Base-by-base conservation (phyloP, 2,888 invertebrate species). In the Epistrophe grossulariae region DNA sequence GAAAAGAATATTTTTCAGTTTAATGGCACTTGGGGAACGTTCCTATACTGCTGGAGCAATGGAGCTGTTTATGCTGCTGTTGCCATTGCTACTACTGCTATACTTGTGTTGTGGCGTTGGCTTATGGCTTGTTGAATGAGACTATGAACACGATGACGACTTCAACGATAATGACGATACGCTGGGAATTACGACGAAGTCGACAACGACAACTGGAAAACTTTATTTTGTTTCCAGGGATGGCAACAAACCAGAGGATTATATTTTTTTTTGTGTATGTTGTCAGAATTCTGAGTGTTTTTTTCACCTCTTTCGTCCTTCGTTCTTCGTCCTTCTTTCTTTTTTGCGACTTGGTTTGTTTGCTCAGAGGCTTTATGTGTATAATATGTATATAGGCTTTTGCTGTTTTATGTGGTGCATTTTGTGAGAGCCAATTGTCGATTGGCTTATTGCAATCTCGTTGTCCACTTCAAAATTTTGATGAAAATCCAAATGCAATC, bases 361-460 rank as follows among this genome's bases (percentile, higher is more conserved):
- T 76, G 28, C 55, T 17, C 10, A 24, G 17, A 52, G 45, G 68
- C 57, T 66, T 19, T 11, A 24, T 24, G 24, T 24, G 24, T 15
- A 11, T 40, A n/a, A 13, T 40, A 40, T 0, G 8, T 28, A 24
- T 24, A n/a, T n/a, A 68, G 62, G 68, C 68, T n/a, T 77, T 57
- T 57, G 35, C 0, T 50, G 38, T 59, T 77, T 55, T 77, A 28
- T 57, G 45, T 55, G 70, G 38, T 50, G 55, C 50, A 68, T 55
- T 50, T 17, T 50, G 17, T 19, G 48, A 59, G 70, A 87, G 82
- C 83, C 87, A 87, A 87, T 87, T 87, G 87, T 87, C 87, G 79
- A 87, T 87, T 83, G 87, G 87, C 87, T 87, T 87, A 87, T 87
- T 87, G 87, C 87, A 79, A 87, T 83, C 82, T 83, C 68, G 87